Evolutionary conservation across 2,888 invertebrate genomes (phyloP).

Genomic region (Hydrotaea cyrtoneurina): DNA sequence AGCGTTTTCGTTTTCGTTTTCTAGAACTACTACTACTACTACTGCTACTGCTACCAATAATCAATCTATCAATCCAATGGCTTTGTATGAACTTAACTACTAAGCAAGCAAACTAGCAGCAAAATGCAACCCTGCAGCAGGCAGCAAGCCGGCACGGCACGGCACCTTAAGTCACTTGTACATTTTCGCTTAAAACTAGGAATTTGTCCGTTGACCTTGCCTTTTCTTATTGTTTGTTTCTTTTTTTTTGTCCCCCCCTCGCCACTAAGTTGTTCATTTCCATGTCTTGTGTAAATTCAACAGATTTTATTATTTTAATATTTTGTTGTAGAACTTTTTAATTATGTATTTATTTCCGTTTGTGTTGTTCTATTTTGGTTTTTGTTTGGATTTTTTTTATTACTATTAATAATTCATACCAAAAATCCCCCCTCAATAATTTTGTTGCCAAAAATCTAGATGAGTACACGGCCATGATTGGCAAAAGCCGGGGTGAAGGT

Average conservation of each 20-base stretch:
- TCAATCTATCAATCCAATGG: slow-evolving; percentile 16
- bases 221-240: not conserved
- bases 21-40: not conserved
- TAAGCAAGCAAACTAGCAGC: not conserved
- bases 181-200: slow-evolving; percentile 47
- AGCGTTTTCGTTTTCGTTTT: slow-evolving; percentile 24
- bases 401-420: slow-evolving; percentile 8
- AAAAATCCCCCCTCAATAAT: slow-evolving; percentile 13
- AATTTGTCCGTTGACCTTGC: not conserved
- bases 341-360: not conserved
- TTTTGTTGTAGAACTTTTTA: not conserved
- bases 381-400: not conserved
- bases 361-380: not conserved
- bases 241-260: not conserved
- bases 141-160: slow-evolving; percentile 30
- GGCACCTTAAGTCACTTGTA: slow-evolving; percentile 58
- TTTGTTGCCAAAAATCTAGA: slow-evolving; percentile 75
- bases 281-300: slow-evolving; percentile 7
- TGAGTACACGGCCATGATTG: slow-evolving; percentile 81
- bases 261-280: not conserved
- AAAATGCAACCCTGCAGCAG: not conserved
- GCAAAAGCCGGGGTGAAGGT: slow-evolving; percentile 80
- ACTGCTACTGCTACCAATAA: too few relatives aligned
- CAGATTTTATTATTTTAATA: not conserved
- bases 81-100: not conserved